phyloP scores from a whole-genome alignment of 2,113 vertebrate genomes.

The Bujurquina vittata region DNA sequence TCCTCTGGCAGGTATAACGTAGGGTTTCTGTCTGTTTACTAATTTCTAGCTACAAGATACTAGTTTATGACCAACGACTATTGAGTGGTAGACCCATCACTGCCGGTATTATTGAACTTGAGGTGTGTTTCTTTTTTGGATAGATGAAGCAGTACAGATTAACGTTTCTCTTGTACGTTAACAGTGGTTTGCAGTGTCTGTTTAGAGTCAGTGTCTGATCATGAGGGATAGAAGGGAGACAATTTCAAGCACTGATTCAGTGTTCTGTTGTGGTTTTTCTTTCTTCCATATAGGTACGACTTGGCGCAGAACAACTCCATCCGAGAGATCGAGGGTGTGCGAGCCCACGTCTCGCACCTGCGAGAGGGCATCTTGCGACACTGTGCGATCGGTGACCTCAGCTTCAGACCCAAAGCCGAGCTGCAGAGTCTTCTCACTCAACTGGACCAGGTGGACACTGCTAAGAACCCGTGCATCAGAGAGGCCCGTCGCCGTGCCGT shows the following conservation, averaged over 20 bases:
- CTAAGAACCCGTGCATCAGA: conserved; percentile 94
- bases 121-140: background rate
- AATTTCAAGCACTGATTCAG: background rate
- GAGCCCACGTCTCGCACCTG: conserved; percentile 86
- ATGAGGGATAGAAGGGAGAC: no score
- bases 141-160: background rate
- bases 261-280: background rate
- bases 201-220: background rate
- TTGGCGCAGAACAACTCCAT: conserved; percentile 93
- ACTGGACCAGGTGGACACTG: conserved; percentile 91
- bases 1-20: fast-evolving
- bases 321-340: conserved; percentile 90
- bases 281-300: conserved; percentile 82
- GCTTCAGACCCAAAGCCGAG: conserved; percentile 87
- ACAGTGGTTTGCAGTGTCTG: background rate
- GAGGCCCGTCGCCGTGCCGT: conserved; percentile 94
- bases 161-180: background rate
- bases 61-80: background rate
- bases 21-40: background rate
- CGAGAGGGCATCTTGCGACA: conserved; percentile 84
- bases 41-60: background rate
- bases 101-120: fast-evolving
- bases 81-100: background rate
- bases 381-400: conserved; percentile 82
- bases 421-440: conserved; percentile 89